Evolutionary conservation across 2,888 invertebrate genomes (phyloP).

Genomic region (Leptinotarsa tumamoca): DNA sequence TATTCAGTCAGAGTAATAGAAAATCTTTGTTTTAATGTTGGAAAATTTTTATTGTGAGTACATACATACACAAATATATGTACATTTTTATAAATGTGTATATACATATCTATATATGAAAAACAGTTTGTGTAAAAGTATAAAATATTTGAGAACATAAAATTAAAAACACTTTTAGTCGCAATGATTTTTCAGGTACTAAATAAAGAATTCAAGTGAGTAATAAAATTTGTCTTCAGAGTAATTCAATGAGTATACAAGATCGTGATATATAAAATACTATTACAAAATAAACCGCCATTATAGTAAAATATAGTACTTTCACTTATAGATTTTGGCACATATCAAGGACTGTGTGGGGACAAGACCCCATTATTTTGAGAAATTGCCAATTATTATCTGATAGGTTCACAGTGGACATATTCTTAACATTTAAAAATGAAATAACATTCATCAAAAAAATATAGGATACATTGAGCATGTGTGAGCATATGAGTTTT

Average conservation of each 20-base stretch:
- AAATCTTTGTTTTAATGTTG: not conserved
- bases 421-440: constrained; percentile 49
- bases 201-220: constrained; percentile 32
- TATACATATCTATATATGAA: not conserved
- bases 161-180: constrained; percentile 32
- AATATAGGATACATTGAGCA: constrained; percentile 38
- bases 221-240: constrained; percentile 33
- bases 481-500: constrained; percentile 19
- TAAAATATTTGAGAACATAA: constrained; percentile 29
- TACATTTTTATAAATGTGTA: constrained; percentile 24
- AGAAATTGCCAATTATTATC: constrained; percentile 44
- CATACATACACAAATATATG: constrained; percentile 18
- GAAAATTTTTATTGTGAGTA: constrained; percentile 16
- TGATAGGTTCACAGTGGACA: constrained; percentile 48
- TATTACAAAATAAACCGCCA: constrained; percentile 41
- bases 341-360: constrained; percentile 51
- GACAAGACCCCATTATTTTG: constrained; percentile 38
- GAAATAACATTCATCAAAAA: constrained; percentile 42
- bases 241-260: constrained; percentile 42
- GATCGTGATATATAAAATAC: constrained; percentile 43
- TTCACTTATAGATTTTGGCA: constrained; percentile 51
- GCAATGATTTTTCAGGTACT: constrained; percentile 33
- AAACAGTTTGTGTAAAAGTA: constrained; percentile 31
- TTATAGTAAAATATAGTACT: constrained; percentile 51
- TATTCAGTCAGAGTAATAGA: no score